These are phyloP conservation scores for Melanchra persicariae DNA, from an alignment of 2,888 invertebrate species.

Conservation along the genomic window DNA sequence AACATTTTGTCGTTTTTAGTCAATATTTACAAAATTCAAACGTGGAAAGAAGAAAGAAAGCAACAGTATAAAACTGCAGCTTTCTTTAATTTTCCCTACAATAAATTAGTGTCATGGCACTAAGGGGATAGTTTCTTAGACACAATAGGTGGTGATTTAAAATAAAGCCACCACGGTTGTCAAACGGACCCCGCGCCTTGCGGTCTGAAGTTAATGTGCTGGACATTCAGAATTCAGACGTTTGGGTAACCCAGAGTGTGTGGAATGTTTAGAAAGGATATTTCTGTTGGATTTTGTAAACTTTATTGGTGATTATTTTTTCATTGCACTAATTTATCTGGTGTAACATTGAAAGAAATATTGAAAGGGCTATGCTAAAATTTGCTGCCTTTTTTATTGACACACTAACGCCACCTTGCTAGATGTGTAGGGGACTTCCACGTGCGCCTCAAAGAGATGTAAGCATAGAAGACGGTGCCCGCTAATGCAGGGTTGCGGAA, in stretches of 20 bases:
- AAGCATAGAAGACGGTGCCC: too few relatives aligned
- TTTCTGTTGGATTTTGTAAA: not conserved
- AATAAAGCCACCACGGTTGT: conserved; percentile 85
- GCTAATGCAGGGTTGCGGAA: too few relatives aligned
- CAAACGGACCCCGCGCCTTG: conserved; percentile 78
- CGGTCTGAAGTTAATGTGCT: conserved; percentile 89
- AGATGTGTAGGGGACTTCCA: too few relatives aligned
- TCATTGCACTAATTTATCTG: too few relatives aligned
- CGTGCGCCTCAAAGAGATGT: too few relatives aligned
- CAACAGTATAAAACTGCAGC: too few relatives aligned
- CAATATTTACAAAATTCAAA: not conserved
- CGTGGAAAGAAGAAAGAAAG: too few relatives aligned
- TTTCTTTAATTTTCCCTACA: conserved; percentile 15
- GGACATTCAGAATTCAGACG: conserved; percentile 85
- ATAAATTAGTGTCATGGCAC: conserved; percentile 39
- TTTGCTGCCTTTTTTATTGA: too few relatives aligned
- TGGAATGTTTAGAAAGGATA: conserved; percentile 56
- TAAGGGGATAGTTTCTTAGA: conserved; percentile 70
- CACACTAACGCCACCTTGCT: too few relatives aligned
- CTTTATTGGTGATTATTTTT: too few relatives aligned
- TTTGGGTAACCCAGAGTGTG: conserved; percentile 68
- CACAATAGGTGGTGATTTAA: conserved; percentile 87
- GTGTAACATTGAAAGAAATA: too few relatives aligned
- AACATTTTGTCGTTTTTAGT: not conserved
- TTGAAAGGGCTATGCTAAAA: too few relatives aligned